phyloP scores from a whole-genome alignment of 2,888 invertebrate genomes.

The Zhengitettix transpicula region DNA sequence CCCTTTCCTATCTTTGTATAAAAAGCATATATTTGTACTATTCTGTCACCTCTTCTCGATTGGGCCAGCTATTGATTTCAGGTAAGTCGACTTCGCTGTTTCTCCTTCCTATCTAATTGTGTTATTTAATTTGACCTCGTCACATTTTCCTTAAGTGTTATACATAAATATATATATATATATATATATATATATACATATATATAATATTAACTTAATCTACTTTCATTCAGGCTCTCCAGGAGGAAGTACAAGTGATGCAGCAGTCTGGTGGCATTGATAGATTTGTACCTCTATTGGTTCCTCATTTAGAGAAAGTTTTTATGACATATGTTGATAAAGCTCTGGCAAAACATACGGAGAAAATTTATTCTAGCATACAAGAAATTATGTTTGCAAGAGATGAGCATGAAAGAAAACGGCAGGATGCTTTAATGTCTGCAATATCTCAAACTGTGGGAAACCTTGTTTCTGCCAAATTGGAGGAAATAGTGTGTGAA shows the following conservation, averaged over 20 bases:
- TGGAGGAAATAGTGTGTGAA: conserved; percentile 35
- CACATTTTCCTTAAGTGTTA: too few species aligned
- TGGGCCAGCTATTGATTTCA: too few species aligned
- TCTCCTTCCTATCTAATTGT: too few species aligned
- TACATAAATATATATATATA: too few species aligned
- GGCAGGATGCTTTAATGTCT: conserved; percentile 32
- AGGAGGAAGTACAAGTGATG: not conserved
- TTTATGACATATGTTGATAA: conserved; percentile 21
- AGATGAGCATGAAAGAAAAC: conserved; percentile 31
- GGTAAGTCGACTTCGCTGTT: too few species aligned
- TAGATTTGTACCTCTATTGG: not conserved
- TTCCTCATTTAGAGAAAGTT: not conserved
- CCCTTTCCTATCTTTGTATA: too few species aligned
- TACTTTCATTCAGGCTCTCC: conserved; percentile 2
- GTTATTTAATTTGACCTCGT: too few species aligned
- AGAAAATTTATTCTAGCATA: conserved; percentile 15
- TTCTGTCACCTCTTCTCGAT: too few species aligned
- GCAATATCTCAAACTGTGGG: conserved; percentile 36
- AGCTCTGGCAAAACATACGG: conserved; percentile 23
- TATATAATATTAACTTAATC: too few species aligned
- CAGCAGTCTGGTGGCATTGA: not conserved
- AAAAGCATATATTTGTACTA: too few species aligned
- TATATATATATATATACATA: too few species aligned
- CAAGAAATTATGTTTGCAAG: conserved; percentile 4
- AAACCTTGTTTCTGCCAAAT: conserved; percentile 31